These are phyloP conservation scores for Unio delphinus DNA, from an alignment of 2,888 invertebrate species.

Conservation along the genomic window DNA sequence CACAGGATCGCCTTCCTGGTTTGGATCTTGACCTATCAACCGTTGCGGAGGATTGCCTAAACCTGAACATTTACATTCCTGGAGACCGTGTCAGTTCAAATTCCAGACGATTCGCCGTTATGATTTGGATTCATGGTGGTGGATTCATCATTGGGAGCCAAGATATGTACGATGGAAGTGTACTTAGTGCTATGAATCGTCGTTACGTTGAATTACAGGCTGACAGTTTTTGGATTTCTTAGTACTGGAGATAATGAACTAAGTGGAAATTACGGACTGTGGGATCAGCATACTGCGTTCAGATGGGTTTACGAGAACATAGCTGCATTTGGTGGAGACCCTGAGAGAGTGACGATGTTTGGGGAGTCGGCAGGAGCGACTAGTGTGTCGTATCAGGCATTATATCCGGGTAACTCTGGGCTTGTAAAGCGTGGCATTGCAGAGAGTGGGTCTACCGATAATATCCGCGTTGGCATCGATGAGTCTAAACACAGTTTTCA, in stretches of 20 bases:
- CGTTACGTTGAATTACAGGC: slow-evolving; percentile 94
- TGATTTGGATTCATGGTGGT: slow-evolving; percentile 94
- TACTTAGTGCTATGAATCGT: slow-evolving; percentile 75
- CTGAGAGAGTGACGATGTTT: slow-evolving; percentile 47
- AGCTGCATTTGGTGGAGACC: slow-evolving; percentile 54
- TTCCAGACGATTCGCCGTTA: slow-evolving; percentile 77
- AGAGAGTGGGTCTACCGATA: slow-evolving; percentile 44
- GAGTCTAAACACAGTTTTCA: slow-evolving; percentile 5
- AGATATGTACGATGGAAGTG: slow-evolving; percentile 3
- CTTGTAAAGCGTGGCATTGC: slow-evolving; percentile 54
- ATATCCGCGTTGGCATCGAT: slow-evolving; percentile 34
- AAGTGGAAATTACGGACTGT: slow-evolving; percentile 90
- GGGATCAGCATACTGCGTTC: slow-evolving; percentile 94
- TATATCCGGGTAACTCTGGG: slow-evolving; percentile 45
- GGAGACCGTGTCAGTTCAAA: slow-evolving; percentile 4
- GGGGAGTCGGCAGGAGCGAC: slow-evolving; percentile 58
- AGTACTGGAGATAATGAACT: slow-evolving; percentile 84
- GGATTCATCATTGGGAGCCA: slow-evolving; percentile 94
- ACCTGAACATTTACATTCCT: slow-evolving; percentile 95
- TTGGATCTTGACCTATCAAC: too few relatives aligned
- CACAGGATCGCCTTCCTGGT: too few relatives aligned
- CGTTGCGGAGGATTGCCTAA: slow-evolving; percentile 89
- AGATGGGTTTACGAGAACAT: slow-evolving; percentile 95
- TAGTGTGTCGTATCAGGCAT: slow-evolving; percentile 39
- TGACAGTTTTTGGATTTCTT: slow-evolving; percentile 92